phyloP scores from a whole-genome alignment of 2,797 vertebrate species.

The Masticophis lateralis region DNA sequence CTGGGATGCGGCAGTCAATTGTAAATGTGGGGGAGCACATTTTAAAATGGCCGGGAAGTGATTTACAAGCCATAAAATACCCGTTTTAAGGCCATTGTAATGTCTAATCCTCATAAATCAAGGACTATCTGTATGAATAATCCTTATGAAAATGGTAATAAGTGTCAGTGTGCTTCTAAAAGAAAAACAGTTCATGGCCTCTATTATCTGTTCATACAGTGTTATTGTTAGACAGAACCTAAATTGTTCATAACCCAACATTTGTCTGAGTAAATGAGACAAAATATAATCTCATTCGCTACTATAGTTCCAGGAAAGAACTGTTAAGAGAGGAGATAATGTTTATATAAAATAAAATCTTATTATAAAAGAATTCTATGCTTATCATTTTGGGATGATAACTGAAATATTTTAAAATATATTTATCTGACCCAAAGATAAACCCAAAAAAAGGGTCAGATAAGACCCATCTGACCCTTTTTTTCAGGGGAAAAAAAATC shows the following conservation, averaged over 20 bases:
- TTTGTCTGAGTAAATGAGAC: background rate
- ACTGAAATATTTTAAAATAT: background rate
- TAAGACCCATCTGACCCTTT: no score
- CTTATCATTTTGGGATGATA: background rate
- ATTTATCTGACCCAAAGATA: background rate
- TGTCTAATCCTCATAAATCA: background rate
- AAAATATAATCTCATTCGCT: background rate
- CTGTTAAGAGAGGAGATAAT: background rate
- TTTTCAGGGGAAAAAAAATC: background rate
- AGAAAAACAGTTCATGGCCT: background rate
- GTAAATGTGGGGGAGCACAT: background rate
- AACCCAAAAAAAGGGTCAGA: no score
- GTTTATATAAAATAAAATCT: background rate
- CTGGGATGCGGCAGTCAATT: rapidly evolving
- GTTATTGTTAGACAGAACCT: background rate
- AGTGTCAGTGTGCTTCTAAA: background rate
- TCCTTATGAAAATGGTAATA: background rate
- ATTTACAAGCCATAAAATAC: background rate
- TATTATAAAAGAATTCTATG: background rate
- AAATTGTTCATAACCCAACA: background rate
- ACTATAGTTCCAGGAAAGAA: background rate
- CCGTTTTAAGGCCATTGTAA: background rate
- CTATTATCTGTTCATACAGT: background rate
- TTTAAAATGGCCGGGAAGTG: background rate
- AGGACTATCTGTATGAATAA: background rate